phyloP scores from a whole-genome alignment of 2,888 invertebrate genomes.

The Stegophylla sp. region DNA sequence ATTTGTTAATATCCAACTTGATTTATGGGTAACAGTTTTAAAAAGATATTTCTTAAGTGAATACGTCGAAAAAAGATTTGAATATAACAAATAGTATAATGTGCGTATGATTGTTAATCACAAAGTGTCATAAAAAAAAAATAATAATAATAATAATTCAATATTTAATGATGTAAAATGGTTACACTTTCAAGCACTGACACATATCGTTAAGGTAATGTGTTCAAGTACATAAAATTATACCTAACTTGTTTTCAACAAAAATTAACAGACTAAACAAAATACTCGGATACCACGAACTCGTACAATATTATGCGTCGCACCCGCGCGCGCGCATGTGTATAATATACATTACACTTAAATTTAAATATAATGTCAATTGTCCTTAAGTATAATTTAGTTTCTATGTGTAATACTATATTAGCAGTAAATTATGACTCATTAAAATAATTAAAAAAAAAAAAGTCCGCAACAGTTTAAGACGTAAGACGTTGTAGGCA shows the following conservation, averaged over 20 bases:
- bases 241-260: slow-evolving; percentile 13
- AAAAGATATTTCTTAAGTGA: too few species aligned
- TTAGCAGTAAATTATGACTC: slow-evolving; percentile 32
- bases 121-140: too few species aligned
- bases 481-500: background rate
- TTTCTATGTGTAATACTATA: slow-evolving; percentile 2
- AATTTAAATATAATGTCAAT: too few species aligned
- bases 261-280: slow-evolving; percentile 34
- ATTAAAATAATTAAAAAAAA: background rate
- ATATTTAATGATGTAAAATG: background rate
- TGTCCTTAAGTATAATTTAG: background rate
- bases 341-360: too few species aligned
- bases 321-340: too few species aligned
- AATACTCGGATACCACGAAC: slow-evolving; percentile 23
- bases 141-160: background rate
- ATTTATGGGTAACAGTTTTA: too few species aligned
- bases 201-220: background rate
- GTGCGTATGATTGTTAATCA: too few species aligned
- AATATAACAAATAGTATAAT: too few species aligned
- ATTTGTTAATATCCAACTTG: too few species aligned
- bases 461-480: background rate
- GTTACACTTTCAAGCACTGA: background rate
- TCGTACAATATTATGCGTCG: background rate
- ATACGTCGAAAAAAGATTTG: background rate
- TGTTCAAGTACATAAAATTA: background rate